Conservation (phyloP, 2,888 invertebrate genomes). For the Monochamus alternatus region DNA sequence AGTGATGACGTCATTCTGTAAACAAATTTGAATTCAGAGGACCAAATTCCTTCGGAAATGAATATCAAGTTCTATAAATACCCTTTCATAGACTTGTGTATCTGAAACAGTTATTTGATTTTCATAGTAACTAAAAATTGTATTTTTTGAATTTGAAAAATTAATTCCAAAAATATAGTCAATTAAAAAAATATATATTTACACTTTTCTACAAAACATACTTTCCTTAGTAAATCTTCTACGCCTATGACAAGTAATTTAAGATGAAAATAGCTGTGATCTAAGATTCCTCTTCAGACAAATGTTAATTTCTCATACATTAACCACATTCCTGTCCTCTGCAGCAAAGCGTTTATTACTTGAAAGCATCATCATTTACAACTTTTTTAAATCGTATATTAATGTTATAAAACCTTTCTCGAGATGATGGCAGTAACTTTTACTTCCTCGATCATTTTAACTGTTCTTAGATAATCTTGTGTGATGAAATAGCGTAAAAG, state of each 20-base stretch:
- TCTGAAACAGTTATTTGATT: no score
- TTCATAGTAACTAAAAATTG: no score
- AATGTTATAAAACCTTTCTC: conserved; percentile 5
- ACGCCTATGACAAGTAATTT: neutral
- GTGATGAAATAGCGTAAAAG: neutral
- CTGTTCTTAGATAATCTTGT: neutral
- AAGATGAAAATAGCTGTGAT: conserved; percentile 13
- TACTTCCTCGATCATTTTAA: conserved; percentile 2
- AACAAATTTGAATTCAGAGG: no score
- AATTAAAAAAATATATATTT: neutral
- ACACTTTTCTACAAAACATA: neutral
- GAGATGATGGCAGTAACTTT: neutral
- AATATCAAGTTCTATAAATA: no score
- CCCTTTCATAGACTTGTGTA: no score
- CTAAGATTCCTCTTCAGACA: conserved; percentile 12
- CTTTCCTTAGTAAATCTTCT: neutral
- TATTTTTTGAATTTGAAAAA: no score
- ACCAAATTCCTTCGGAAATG: no score
- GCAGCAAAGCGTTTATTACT: conserved; percentile 4
- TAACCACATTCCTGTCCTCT: neutral
- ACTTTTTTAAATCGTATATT: neutral
- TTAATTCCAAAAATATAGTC: no score
- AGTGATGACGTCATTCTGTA: no score
- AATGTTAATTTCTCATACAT: conserved; percentile 17
- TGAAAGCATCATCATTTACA: conserved; percentile 6